phyloP scores from a whole-genome alignment of 2,797 vertebrate genomes.

The Varecia variegata region DNA sequence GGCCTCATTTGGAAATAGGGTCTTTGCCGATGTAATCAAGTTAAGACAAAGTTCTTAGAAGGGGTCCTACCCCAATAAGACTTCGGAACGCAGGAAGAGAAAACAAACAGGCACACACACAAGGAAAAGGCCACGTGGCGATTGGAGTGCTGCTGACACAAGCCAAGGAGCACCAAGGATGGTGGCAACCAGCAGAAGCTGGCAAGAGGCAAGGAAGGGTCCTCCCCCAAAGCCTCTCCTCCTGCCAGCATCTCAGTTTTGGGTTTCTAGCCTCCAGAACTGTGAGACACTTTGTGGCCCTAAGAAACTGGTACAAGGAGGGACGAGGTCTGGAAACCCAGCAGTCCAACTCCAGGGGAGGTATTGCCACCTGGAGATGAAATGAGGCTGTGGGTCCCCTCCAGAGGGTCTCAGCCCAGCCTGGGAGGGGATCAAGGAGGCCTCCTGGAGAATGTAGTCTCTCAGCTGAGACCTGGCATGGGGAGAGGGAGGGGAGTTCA shows the following conservation, averaged over 20 bases:
- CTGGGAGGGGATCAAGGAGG: not conserved
- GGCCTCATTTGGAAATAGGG: not conserved
- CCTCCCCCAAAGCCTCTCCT: no score
- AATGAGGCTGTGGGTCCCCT: not conserved
- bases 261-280: not conserved
- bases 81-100: not conserved
- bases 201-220: not conserved
- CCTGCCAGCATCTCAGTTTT: not conserved
- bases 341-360: not conserved
- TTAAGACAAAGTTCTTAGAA: not conserved
- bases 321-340: not conserved
- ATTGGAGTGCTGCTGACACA: accelerated
- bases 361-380: not conserved
- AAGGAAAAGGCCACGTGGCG: not conserved
- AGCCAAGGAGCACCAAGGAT: not conserved
- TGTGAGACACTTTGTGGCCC: not conserved
- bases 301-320: not conserved
- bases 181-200: not conserved
- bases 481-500: not conserved
- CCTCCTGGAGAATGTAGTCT: not conserved
- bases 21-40: not conserved
- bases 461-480: not conserved
- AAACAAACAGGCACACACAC: not conserved
- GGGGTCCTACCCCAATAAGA: not conserved
- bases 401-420: not conserved